Evolutionary conservation across 1,140 invertebrate genomes (phyloP).

Genomic region (Coenobita brevimanus): DNA sequence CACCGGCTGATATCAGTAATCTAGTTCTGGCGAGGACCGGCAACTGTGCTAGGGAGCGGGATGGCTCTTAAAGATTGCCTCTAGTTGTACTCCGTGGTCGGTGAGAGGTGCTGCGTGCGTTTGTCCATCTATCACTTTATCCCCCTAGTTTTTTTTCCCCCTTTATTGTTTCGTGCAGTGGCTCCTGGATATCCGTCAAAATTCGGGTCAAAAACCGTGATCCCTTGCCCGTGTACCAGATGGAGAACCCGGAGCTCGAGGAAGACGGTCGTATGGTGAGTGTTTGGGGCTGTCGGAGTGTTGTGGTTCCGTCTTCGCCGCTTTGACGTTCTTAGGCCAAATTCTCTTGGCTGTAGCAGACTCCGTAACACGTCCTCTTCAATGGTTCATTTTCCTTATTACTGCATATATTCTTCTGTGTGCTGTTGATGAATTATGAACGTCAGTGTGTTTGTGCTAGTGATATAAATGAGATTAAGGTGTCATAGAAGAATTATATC

Average conservation of each 20-base stretch:
- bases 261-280: slow-evolving; percentile 78
- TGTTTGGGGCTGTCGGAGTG: slow-evolving; percentile 56
- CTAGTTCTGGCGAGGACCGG: slow-evolving; percentile 37
- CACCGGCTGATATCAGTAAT: slow-evolving; percentile 8
- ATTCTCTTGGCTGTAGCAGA: too few relatives aligned
- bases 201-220: slow-evolving; percentile 93
- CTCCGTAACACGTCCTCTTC: too few relatives aligned
- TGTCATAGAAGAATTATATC: too few relatives aligned
- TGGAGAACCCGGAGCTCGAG: slow-evolving; percentile 86
- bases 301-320: neutral
- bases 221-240: slow-evolving; percentile 87
- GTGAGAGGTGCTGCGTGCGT: slow-evolving; percentile 49
- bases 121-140: slow-evolving; percentile 4
- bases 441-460: neutral
- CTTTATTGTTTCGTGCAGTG: slow-evolving; percentile 50
- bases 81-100: slow-evolving; percentile 56
- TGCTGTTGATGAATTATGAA: too few relatives aligned
- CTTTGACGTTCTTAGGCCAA: neutral
- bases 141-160: neutral
- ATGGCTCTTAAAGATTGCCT: slow-evolving; percentile 1
- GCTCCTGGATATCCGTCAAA: slow-evolving; percentile 79
- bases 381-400: too few relatives aligned
- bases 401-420: too few relatives aligned
- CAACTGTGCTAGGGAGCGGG: neutral
- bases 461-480: neutral